A percentile compares a stretch with the other conserved stretches of the same genome.
These are phyloP conservation scores for Gadus macrocephalus DNA, from an alignment of 2,113 vertebrate species.

Conservation along the genomic window DNA sequence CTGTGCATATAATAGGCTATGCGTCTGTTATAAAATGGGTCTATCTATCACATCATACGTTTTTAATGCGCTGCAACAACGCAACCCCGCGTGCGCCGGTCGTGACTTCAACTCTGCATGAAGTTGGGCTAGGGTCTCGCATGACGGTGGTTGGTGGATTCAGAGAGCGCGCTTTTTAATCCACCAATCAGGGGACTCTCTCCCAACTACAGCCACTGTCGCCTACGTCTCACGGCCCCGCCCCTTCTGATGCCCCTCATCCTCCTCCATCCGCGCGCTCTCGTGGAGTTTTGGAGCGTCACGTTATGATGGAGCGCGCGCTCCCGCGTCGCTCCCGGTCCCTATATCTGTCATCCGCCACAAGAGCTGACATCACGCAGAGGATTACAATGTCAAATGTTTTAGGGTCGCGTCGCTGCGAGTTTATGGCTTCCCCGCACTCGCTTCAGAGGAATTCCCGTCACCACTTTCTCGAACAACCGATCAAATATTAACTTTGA, in stretches of 20 bases:
- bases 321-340: conserved; percentile 14
- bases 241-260: not conserved
- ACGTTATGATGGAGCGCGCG: no score
- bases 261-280: conserved; percentile 28
- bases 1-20: not conserved
- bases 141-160: conserved; percentile 17
- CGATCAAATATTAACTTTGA: not conserved
- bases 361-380: conserved; percentile 51
- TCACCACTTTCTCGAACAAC: conserved; percentile 23
- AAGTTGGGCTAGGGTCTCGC: not conserved
- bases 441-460: conserved; percentile 36
- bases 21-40: no score
- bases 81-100: no score
- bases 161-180: conserved; percentile 16
- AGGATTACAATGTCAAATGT: conserved; percentile 68
- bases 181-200: not conserved
- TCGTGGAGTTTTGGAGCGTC: conserved; percentile 5
- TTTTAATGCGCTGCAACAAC: no score
- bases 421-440: conserved; percentile 46
- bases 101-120: no score
- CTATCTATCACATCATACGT: no score
- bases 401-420: conserved; percentile 27
- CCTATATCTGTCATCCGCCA: conserved; percentile 39
- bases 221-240: not conserved
- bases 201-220: no score